phyloP scores from a whole-genome alignment of 2,113 vertebrate genomes.

The Sterna hirundo region DNA sequence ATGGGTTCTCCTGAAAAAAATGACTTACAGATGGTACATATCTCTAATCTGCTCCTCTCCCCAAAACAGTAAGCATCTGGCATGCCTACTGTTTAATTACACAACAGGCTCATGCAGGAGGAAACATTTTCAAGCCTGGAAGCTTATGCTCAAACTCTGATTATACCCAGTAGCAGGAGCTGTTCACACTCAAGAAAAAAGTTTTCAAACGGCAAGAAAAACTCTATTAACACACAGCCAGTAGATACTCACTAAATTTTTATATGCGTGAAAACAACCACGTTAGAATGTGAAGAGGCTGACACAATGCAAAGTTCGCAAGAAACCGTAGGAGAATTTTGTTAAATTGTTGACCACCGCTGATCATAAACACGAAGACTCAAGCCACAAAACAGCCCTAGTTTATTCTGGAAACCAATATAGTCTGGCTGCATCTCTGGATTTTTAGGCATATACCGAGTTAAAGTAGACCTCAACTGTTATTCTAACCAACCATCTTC shows the following conservation, averaged over 20 bases:
- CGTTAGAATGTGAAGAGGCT: background rate
- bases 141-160: background rate
- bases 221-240: background rate
- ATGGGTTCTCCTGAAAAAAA: background rate
- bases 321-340: background rate
- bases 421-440: background rate
- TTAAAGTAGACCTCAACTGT: background rate
- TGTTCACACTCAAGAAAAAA: background rate
- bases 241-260: background rate
- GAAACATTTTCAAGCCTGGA: conserved; percentile 16
- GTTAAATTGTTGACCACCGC: background rate
- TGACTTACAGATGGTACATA: conserved; percentile 30
- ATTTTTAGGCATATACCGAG: background rate
- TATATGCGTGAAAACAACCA: background rate
- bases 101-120: background rate
- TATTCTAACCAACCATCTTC: background rate
- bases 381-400: background rate
- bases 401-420: background rate
- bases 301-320: background rate
- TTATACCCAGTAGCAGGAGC: background rate
- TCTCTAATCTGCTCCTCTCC: conserved; percentile 8
- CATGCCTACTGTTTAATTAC: conserved; percentile 38
- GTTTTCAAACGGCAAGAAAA: background rate
- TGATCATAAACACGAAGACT: background rate
- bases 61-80: conserved; percentile 39